Base-by-base conservation (phyloP, 1,140 invertebrate genomes). In the Anastrepha obliqua region DNA sequence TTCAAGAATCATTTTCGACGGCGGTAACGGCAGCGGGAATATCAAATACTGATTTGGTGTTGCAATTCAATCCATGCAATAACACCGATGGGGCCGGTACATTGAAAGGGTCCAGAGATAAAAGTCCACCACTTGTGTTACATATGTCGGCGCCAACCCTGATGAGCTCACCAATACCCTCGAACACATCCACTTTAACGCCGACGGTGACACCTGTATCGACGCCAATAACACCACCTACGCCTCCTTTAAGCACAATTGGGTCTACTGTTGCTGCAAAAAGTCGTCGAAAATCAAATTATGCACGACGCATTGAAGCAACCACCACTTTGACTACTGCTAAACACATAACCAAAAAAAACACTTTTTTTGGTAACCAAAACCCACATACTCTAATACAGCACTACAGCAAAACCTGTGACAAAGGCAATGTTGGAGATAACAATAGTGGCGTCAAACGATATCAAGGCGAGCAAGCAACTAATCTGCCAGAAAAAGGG, bases 251-350 rank as follows among this genome's bases (percentile, higher is more conserved):
- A 9, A 81, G 20, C n/a, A 55, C 47, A 55, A 51, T 5, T 74
- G 42, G 51, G 6, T 55, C 5, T 47, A 15, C 70, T 5, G 6
- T 6, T 13, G 13, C 20, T n/a, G 47, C 17, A 55, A 86, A 86
- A 86, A 86, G 88, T 86, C 89, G 89, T 5, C 89, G 91, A 47
- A 92, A 92, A 85, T 87, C 89, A 3, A 88, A 88, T 29, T 89
- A 86, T 59, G 90, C 90, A 1, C 89, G 89, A 0, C 90, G 87
- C 15, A 89, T 91, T 11, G 90, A 90, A 78, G 88, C 88, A 6
- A 87, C 88, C 11, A 47, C 55, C 2, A n/a, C 58, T 9, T 1
- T 20, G 6, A 29, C 29, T 13, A 4, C 47, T 60, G 15, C 29
- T 2, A 62, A 85, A 60, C 17, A 59, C 20, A 13, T 15, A 13